Percentiles rank a stretch among this genome's conserved stretches.
Evolutionary conservation across 1,140 invertebrate species (phyloP).

Genomic region (Episyrphus balteatus): DNA sequence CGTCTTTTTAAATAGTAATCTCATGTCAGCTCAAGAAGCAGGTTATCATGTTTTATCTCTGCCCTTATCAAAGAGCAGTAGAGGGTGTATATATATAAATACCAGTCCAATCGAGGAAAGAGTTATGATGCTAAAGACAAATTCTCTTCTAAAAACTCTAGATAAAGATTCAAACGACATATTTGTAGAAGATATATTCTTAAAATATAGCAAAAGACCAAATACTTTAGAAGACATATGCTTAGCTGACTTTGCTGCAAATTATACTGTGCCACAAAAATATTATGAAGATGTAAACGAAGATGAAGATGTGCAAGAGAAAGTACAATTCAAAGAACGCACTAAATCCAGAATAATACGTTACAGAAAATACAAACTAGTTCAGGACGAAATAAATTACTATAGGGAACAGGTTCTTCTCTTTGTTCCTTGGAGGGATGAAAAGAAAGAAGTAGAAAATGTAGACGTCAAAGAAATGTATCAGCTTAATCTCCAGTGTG

Average conservation of each 20-base stretch:
- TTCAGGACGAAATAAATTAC: background rate
- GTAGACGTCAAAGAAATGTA: background rate
- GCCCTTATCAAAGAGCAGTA: background rate
- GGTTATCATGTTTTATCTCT: background rate
- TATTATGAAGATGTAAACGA: background rate
- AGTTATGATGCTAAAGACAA: background rate
- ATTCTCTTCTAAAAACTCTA: background rate
- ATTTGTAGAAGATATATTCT: background rate
- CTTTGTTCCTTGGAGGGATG: background rate
- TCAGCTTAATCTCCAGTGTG: background rate
- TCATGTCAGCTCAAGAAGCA: constrained; percentile 1
- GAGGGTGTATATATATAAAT: background rate
- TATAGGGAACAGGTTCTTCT: background rate
- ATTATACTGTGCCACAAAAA: background rate
- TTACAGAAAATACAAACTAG: background rate
- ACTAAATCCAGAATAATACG: background rate
- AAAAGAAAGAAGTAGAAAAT: background rate
- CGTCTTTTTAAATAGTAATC: background rate
- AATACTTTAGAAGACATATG: background rate
- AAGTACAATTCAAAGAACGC: background rate
- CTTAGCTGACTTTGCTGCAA: background rate
- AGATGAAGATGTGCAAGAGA: background rate
- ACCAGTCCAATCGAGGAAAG: background rate
- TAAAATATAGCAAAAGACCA: background rate
- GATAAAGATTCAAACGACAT: background rate